These are phyloP conservation scores for Zosterops japonicus DNA, from an alignment of 2,113 vertebrate genomes.

Conservation along the genomic window DNA sequence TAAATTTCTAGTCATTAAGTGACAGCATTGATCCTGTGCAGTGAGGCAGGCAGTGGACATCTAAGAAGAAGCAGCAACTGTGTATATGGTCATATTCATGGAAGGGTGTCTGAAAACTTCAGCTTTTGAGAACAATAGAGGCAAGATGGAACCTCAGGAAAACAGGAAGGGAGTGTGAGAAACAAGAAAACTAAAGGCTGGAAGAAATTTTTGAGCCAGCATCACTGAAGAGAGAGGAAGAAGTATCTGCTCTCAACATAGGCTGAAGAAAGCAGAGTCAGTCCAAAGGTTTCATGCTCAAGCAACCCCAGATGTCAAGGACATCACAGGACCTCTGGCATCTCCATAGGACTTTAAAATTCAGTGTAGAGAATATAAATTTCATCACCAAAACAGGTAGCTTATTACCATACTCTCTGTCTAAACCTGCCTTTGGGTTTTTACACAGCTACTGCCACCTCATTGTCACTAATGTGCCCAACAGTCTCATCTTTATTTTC, in stretches of 20 bases:
- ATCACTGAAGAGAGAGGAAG: neutral
- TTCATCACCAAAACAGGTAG: neutral
- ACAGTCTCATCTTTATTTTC: neutral
- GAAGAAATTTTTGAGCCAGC: neutral
- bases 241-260: neutral
- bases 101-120: neutral
- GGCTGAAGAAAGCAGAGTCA: neutral
- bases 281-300: neutral
- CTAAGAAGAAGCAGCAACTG: neutral
- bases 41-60: neutral
- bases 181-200: neutral
- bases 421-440: neutral
- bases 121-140: neutral
- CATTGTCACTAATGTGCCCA: neutral
- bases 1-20: neutral
- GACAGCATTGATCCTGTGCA: neutral
- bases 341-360: neutral
- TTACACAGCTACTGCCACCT: neutral
- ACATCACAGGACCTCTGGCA: neutral
- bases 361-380: neutral
- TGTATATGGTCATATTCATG: fast-evolving
- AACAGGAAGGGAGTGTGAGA: neutral
- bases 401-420: neutral
- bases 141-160: neutral
- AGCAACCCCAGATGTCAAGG: neutral